A percentile compares a stretch with the other conserved stretches of the same genome.
Evolutionary conservation across 2,113 vertebrate species (phyloP).

Genomic region (Amphilophus citrinellus): DNA sequence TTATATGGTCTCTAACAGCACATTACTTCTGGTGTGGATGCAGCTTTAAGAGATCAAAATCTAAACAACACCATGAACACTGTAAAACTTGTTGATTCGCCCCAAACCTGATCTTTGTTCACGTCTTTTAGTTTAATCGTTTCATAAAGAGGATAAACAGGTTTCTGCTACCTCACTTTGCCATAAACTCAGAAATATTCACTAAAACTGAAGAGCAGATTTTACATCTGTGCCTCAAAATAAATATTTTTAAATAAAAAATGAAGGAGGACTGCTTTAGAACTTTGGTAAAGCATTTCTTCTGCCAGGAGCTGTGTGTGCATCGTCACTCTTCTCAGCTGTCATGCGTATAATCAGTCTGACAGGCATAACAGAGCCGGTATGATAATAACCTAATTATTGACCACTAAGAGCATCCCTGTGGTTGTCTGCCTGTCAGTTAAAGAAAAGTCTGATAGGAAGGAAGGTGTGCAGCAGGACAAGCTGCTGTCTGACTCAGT

Average conservation of each 20-base stretch:
- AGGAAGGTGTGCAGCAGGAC: conserved; percentile 15
- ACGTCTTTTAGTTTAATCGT: background rate
- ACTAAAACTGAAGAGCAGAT: background rate
- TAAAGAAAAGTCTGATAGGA: conserved; percentile 8
- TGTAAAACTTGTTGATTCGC: background rate
- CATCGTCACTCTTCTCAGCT: background rate
- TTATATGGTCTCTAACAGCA: background rate
- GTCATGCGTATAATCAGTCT: background rate
- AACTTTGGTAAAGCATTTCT: background rate
- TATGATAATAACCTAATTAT: conserved; percentile 45
- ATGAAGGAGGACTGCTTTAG: background rate
- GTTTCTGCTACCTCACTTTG: background rate
- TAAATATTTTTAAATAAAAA: background rate
- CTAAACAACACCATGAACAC: background rate
- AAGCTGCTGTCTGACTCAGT: conserved; percentile 36
- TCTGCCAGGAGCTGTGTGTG: background rate
- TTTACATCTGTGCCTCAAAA: background rate
- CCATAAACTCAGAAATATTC: background rate
- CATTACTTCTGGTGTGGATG: background rate
- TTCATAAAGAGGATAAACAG: background rate
- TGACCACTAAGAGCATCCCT: conserved; percentile 25
- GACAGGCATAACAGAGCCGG: background rate
- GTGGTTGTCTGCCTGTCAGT: conserved; percentile 34
- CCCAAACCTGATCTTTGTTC: background rate
- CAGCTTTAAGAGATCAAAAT: background rate